Conservation (phyloP, 2,113 vertebrate species). For the Oncorhynchus masou region DNA sequence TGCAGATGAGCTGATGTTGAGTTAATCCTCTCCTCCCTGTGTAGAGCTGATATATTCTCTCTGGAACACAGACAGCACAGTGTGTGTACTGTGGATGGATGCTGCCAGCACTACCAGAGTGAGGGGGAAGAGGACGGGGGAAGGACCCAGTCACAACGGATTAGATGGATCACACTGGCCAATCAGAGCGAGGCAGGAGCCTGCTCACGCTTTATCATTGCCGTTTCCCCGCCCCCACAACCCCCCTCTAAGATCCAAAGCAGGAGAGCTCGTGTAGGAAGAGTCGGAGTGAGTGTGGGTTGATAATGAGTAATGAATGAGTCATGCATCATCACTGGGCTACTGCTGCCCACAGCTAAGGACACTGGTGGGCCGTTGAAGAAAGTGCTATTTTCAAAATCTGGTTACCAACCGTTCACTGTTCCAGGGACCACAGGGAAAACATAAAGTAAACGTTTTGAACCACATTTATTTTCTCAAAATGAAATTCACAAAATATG, state of each 20-base stretch:
- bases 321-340: slow-evolving; percentile 68
- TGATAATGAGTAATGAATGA: slow-evolving; percentile 77
- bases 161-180: slow-evolving; percentile 81
- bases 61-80: slow-evolving; percentile 76
- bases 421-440: slow-evolving; percentile 25
- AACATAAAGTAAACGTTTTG: slow-evolving; percentile 10
- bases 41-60: slow-evolving; percentile 79
- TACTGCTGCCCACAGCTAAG: slow-evolving; percentile 49
- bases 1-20: slow-evolving; percentile 74
- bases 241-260: slow-evolving; percentile 53
- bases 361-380: slow-evolving; percentile 57
- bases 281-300: slow-evolving; percentile 60
- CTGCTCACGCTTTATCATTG: slow-evolving; percentile 65
- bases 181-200: slow-evolving; percentile 71
- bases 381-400: slow-evolving; percentile 63
- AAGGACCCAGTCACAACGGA: slow-evolving; percentile 56
- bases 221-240: slow-evolving; percentile 59
- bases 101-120: slow-evolving; percentile 68
- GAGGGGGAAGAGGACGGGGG: slow-evolving; percentile 59
- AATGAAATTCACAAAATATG: not conserved
- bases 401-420: slow-evolving; percentile 57
- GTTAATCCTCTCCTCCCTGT: slow-evolving; percentile 79
- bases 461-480: slow-evolving; percentile 20
- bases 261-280: slow-evolving; percentile 60
- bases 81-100: slow-evolving; percentile 63